These are phyloP conservation scores for Lanius collurio DNA, from an alignment of 2,113 vertebrate genomes.

Conservation along the genomic window DNA sequence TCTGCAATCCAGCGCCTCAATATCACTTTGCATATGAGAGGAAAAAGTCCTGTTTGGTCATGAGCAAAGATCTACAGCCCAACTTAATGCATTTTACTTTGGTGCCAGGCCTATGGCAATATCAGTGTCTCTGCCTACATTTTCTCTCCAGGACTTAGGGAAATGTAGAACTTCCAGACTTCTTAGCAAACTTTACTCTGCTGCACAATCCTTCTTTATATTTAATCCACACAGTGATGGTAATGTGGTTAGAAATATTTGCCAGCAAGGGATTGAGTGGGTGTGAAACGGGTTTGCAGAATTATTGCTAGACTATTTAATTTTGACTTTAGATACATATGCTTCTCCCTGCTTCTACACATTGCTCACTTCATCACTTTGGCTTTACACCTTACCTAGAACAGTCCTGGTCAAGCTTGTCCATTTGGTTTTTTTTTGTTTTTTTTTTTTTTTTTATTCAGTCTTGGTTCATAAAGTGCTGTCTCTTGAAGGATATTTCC, in stretches of 20 bases:
- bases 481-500: neutral
- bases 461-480: neutral
- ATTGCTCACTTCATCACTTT: neutral
- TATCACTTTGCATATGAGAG: neutral
- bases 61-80: neutral
- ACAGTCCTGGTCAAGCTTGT: neutral
- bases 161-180: neutral
- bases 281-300: neutral
- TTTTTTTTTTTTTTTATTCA: neutral
- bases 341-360: neutral
- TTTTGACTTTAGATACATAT: neutral
- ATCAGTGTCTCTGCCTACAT: neutral
- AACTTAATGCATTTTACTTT: neutral
- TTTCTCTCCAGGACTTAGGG: neutral
- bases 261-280: neutral
- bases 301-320: constrained; percentile 17
- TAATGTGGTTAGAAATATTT: constrained; percentile 20
- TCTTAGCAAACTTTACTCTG: neutral
- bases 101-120: neutral
- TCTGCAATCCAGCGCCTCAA: neutral
- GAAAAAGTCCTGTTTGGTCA: neutral
- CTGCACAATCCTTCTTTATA: neutral
- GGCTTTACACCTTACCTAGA: neutral
- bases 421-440: neutral
- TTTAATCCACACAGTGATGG: neutral